Evolutionary conservation across 2,797 vertebrate species (phyloP), one percentile per base, ranked within the genome.

Genomic region (Enteromius radiatus): DNA sequence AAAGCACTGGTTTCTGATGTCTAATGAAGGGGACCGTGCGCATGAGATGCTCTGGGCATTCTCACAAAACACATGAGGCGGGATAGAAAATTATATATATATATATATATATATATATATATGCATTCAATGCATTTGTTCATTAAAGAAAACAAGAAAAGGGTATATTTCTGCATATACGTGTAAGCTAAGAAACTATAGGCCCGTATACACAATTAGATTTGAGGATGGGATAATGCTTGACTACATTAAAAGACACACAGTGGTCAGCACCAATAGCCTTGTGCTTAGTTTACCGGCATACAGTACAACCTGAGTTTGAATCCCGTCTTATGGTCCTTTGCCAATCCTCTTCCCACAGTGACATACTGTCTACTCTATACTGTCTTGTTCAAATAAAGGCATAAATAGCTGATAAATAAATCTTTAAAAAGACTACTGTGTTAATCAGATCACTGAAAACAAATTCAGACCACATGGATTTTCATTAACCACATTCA

Each of bases 1-100:
- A 93, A 93, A 93, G 92, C 91, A 94, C 87, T 87, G 90, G 89
- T 88, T 91, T 88, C 86, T 82, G 89, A 89, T 89, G 88, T 88
- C 88, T 88, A 84, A 59, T 76, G 54, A 82, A 77, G 54, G 80
- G 52, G 54, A 84, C 78, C 52, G 17, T 45, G 65, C 65, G 54
- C 28, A 81, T 70, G 81, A 86, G 78, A 76, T 80, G 71, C 77
- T 77, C 54, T 41, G 52, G 31, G 74, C 68, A 61, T 47, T 68
- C 47, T 19, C 43, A 59, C 54, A 73, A 82, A 84, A 79, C 41
- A 67, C 45, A 77, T 2, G 41, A 52, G n/a, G 28, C 36, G 5
- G 38, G 23, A 65, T 33, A 65, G 9, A 79, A 70, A 67, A 79
- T n/a, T n/a, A n/a, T n/a, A n/a, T n/a, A n/a, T n/a, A n/a, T n/a